Conservation (phyloP, 1,140 invertebrate genomes). For the Pachypeltis micranthus region DNA sequence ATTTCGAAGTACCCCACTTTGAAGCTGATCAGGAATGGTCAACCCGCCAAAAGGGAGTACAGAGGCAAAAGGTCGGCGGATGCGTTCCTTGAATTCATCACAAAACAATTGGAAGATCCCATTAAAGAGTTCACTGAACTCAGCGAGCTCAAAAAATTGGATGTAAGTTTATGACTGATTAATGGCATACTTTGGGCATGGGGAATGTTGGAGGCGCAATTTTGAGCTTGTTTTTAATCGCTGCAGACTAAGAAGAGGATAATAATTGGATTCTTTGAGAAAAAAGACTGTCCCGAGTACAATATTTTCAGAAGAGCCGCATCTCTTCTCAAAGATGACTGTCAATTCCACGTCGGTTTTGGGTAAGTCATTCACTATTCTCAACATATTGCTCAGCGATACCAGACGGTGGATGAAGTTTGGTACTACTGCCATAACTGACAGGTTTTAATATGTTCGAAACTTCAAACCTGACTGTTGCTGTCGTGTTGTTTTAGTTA, state of each 20-base stretch:
- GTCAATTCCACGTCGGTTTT: slow-evolving; percentile 84
- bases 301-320: slow-evolving; percentile 69
- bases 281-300: slow-evolving; percentile 67
- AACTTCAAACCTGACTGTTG: too few species aligned
- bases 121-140: slow-evolving; percentile 64
- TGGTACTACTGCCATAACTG: too few species aligned
- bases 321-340: slow-evolving; percentile 87
- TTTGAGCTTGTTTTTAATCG: neutral
- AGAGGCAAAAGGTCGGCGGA: slow-evolving; percentile 69
- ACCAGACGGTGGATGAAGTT: too few species aligned
- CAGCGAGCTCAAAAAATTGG: slow-evolving; percentile 63
- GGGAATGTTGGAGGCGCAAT: neutral
- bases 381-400: too few species aligned
- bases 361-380: slow-evolving; percentile 59
- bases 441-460: too few species aligned
- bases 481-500: too few species aligned
- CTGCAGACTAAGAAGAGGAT: slow-evolving; percentile 67
- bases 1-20: slow-evolving; percentile 98
- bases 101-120: slow-evolving; percentile 82
- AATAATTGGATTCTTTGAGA: slow-evolving; percentile 87
- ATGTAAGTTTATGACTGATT: slow-evolving; percentile 41
- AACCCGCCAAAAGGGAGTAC: slow-evolving; percentile 89
- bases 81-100: slow-evolving; percentile 77
- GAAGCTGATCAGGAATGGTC: slow-evolving; percentile 90
- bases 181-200: neutral